Evolutionary conservation across 2,888 invertebrate genomes (phyloP).

Genomic region (Margaritifera margaritifera): DNA sequence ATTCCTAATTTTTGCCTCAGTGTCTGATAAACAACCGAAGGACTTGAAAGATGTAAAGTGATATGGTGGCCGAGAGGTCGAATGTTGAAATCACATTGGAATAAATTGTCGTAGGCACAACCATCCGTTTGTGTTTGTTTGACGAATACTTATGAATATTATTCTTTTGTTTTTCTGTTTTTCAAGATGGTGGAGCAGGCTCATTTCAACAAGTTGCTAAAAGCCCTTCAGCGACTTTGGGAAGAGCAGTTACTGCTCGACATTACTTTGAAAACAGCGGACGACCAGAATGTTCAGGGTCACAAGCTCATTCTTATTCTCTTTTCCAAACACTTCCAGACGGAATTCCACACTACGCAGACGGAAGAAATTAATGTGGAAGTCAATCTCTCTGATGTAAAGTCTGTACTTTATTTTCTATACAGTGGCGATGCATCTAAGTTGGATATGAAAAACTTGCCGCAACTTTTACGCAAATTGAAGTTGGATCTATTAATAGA

Average conservation of each 20-base stretch:
- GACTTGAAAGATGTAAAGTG: no score
- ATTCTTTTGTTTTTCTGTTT: no score
- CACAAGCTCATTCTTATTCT: conserved; percentile 21
- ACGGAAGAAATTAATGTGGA: conserved; percentile 4
- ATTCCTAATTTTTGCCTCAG: no score
- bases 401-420: conserved; percentile 22
- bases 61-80: no score
- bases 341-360: background rate
- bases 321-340: conserved; percentile 20
- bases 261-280: conserved; percentile 12
- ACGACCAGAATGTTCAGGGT: conserved; percentile 9
- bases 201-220: conserved; percentile 26
- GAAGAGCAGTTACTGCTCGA: conserved; percentile 20
- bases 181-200: conserved; percentile 16
- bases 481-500: conserved; percentile 23
- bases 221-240: conserved; percentile 18
- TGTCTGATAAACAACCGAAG: no score
- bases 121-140: no score
- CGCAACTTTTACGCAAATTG: conserved; percentile 19
- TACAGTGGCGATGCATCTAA: conserved; percentile 20
- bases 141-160: no score
- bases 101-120: no score
- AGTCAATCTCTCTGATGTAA: conserved; percentile 11
- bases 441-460: conserved; percentile 2
- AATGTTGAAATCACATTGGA: no score